Evolutionary conservation across 2,797 vertebrate genomes (phyloP), one percentile per base, ranked within the genome.

Genomic region (Setipinna tenuifilis): DNA sequence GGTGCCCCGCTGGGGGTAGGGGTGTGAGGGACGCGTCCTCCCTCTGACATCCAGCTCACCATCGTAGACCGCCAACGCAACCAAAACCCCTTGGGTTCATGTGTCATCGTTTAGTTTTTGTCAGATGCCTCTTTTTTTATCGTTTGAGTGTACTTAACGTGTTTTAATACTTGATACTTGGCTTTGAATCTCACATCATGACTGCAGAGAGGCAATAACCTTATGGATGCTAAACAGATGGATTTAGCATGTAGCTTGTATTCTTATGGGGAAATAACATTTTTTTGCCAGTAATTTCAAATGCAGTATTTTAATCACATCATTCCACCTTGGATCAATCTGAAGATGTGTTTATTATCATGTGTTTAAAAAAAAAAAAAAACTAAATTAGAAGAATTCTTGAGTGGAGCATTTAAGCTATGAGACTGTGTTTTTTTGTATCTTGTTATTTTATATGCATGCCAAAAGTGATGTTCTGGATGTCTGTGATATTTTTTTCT

Each of bases 131-230:
- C 5, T 9, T 44, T 44, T 78, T 71, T 35, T 19, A n/a, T 65
- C 31, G 71, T 78, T 75, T 71, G 35, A 75, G 71, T 78, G 71
- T 78, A 78, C 71, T 78, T 78, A 41, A 44, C 50, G 71, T 78
- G 71, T 78, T 78, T 71, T 78, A 78, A 78, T 78, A 78, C 71
- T 78, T 78, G 71, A 78, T 78, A 78, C 71, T 78, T 19, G 28
- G 71, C 71, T 75, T 75, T 16, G 41, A 44, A 44, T 78, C 31
- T 31, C 71, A 78, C 35, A 78, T 78, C 35, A 78, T 78, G 71
- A 78, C 71, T 78, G 71, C 19, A 44, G 44, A 78, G 41, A 78
- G 71, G 71, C 71, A 78, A 78, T 78, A 78, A 78, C 6, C 9
- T 21, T 44, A 78, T 21, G 31, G 14, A 17, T 31, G 68, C 28